A percentile compares a stretch with the other conserved stretches of the same genome.
These are phyloP conservation scores for Andrena cerasifolii DNA, from an alignment of 1,140 invertebrate genomes.

Conservation along the genomic window DNA sequence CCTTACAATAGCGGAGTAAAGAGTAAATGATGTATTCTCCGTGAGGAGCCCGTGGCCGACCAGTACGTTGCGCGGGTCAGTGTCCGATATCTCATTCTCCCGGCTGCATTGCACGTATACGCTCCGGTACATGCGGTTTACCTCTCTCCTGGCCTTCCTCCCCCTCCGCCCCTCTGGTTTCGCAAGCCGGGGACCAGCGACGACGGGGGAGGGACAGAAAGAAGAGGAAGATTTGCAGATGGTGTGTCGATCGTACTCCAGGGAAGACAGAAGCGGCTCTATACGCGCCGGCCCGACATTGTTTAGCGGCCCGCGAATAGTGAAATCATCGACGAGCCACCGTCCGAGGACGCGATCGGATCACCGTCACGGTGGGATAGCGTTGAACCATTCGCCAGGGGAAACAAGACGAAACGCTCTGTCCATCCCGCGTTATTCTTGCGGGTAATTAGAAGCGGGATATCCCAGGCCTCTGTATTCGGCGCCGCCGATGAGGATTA, in stretches of 20 bases:
- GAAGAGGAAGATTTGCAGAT: constrained; percentile 51
- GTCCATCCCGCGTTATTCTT: too few species aligned
- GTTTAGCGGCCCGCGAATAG: constrained; percentile 47
- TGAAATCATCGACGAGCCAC: constrained; percentile 55
- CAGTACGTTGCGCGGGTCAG: constrained; percentile 60
- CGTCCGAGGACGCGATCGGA: constrained; percentile 38
- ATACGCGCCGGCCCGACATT: constrained; percentile 33
- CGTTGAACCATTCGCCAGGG: neutral
- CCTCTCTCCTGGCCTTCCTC: constrained; percentile 15
- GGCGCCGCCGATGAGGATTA: neutral
- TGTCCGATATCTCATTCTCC: constrained; percentile 66
- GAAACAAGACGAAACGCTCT: constrained; percentile 30
- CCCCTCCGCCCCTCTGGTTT: neutral
- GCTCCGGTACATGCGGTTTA: constrained; percentile 34
- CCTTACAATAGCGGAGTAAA: constrained; percentile 44
- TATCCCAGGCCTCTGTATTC: too few species aligned
- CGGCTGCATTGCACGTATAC: constrained; percentile 47
- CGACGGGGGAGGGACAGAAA: neutral
- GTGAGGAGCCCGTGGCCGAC: constrained; percentile 40
- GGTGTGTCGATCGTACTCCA: constrained; percentile 55
- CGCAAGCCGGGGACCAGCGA: neutral
- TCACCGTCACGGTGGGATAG: constrained; percentile 22
- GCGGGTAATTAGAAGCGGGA: constrained; percentile 40
- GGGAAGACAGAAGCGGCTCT: constrained; percentile 48
- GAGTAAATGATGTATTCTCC: constrained; percentile 54